Evolutionary conservation across 2,888 invertebrate genomes (phyloP), one percentile per base, ranked within the genome.

Genomic region (Agriopis leucophaearia): DNA sequence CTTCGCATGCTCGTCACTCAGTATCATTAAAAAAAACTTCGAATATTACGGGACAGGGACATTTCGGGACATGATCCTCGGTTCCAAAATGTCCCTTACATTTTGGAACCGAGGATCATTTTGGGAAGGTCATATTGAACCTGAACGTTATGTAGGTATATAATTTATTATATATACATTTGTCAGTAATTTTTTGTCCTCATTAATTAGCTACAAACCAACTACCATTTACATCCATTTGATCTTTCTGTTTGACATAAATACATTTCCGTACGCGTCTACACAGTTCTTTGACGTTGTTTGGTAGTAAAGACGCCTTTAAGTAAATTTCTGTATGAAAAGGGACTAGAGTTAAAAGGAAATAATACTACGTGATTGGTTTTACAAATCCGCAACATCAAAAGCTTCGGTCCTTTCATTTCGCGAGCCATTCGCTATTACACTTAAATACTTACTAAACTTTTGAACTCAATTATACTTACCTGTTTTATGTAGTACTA

Each of bases 341-440:
- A 77, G 71, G 72, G 73, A 81, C 77, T 76, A 61, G 79, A 83
- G 80, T 79, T 79, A 82, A 81, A 82, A 84, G 80, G 79, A 81
- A 82, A 81, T 79, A 80, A 81, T 78, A 78, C 80, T 81, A 80
- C 79, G 81, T 81, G 83, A 85, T 85, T 85, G 85, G 83, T 82
- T 84, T 81, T 84, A 81, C 82, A 84, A 84, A 81, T 76, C 83
- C 73, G 77, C 78, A 76, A 85, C 80, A 85, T 85, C 85, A 85
- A 85, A 84, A 70, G 85, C 70, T 66, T 44, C 68, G 73, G 78
- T 77, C 84, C 84, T 85, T 85, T 84, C 85, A 85, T 83, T 85
- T 80, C 72, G 75, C 60, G 73, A 77, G 77, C 74, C 74, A 78
- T 82, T 83, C 83, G 78, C 78, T 78, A 83, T 85, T 84, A 85